Evolutionary conservation across 2,113 vertebrate species (phyloP).

Genomic region (Syngnathus scovelli): DNA sequence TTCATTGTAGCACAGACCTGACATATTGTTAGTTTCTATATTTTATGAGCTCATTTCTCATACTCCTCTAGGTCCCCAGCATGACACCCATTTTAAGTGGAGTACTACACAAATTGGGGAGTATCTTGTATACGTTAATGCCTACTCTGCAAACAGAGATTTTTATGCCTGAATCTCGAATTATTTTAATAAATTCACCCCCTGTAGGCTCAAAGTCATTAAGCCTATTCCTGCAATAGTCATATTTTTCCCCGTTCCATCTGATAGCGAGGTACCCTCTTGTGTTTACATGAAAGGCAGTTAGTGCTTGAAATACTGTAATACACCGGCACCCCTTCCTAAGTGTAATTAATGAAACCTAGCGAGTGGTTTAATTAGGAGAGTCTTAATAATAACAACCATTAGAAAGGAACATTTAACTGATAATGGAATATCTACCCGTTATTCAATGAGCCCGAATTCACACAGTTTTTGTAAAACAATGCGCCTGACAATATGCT

Average conservation of each 20-base stretch:
- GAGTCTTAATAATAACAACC: conserved; percentile 1
- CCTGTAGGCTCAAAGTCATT: background rate
- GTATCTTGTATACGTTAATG: conserved; percentile 1
- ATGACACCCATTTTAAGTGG: conserved; percentile 1
- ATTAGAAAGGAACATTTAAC: conserved; percentile 11
- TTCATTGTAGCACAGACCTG: conserved; percentile 8
- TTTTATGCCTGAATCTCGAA: background rate
- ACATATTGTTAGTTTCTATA: conserved; percentile 11
- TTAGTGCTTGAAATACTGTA: background rate
- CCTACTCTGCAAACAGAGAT: background rate
- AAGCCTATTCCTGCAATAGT: background rate
- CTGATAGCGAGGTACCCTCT: background rate
- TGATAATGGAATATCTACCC: background rate
- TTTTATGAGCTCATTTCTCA: conserved; percentile 7
- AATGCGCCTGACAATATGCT: conserved; percentile 28
- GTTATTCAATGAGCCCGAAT: conserved; percentile 1
- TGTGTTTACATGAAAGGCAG: background rate
- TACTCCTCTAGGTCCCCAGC: background rate
- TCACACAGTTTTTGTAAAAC: conserved; percentile 4
- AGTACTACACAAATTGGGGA: background rate
- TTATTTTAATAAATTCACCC: background rate
- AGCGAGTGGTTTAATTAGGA: background rate
- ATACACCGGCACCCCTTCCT: background rate
- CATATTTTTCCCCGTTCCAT: background rate
- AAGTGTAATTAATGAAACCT: background rate